phyloP scores from a whole-genome alignment of 2,797 vertebrate species.

The Notamacropus eugenii region DNA sequence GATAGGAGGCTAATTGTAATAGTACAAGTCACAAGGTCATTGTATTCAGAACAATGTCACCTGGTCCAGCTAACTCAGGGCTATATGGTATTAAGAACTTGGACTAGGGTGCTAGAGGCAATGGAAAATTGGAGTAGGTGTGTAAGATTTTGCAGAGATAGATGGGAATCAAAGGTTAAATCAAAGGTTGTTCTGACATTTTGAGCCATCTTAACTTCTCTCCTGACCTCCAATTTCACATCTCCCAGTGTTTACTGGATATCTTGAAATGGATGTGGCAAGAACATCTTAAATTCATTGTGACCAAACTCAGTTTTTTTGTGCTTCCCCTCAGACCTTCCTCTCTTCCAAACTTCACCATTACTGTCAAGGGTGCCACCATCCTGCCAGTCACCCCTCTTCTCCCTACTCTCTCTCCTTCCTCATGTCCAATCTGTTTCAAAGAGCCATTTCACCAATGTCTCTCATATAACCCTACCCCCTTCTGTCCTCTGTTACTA shows the following conservation, averaged over 20 bases:
- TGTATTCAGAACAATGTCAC: neutral
- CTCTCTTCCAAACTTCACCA: neutral
- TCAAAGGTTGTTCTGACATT: neutral
- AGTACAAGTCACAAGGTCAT: neutral
- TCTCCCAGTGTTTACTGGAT: neutral
- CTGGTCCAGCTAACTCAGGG: neutral
- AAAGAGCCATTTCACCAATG: neutral
- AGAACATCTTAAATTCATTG: neutral
- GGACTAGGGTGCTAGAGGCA: neutral
- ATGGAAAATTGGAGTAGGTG: neutral
- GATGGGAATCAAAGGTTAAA: neutral
- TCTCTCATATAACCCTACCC: neutral
- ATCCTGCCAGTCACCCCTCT: neutral
- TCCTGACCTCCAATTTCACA: neutral
- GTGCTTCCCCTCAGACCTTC: neutral
- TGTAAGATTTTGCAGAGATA: neutral
- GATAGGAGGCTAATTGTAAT: neutral
- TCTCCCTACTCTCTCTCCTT: neutral
- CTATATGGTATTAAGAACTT: neutral
- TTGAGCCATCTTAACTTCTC: neutral
- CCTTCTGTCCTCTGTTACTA: neutral
- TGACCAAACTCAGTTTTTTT: neutral
- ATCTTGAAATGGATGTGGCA: neutral
- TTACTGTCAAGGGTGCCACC: neutral
- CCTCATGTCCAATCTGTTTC: neutral